Base-by-base conservation (phyloP, 1,140 invertebrate species). In the Meloidogyne chitwoodi region DNA sequence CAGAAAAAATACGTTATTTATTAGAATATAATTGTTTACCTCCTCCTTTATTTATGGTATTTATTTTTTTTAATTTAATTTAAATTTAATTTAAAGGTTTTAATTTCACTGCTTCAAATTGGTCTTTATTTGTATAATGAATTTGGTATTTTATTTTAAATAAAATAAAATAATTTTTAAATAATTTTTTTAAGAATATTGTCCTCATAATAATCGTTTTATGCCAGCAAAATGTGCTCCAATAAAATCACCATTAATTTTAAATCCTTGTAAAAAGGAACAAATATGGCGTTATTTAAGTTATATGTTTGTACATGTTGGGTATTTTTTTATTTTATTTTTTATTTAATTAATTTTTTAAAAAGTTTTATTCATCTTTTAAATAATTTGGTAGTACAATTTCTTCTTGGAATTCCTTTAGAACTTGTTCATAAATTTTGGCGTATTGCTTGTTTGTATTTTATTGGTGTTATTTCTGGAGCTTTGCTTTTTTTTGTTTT, bases 281-380 rank as follows among this genome's bases (percentile, higher is more conserved):
- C 92, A 99, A 89, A 92, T 91, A 0, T 98, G 94, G 94, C 90
- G 96, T 81, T 98, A 92, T 87, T 67, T 97, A 11, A 93, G 93
- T 1, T 98, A 98, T 87, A 96, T 73, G 71, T 73, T 73, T 22
- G 71, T 73, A 4, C 71, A 73, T 64, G 71, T 73, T 64, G 71
- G 71, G 71, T 73, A 22, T 31, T 83, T 44, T 14, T 27, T 12
- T 48, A 48, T 24, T 26, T 16, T 56, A 3, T 4, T 22, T 34
- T 19, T 11, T 34, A 1, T 75, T 63, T n/a, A n/a, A n/a, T n/a
- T n/a, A n/a, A n/a, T n/a, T 38, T 12, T 73, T 19, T 24, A 61
- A 27, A 16, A 0, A 80, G 79, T 19, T 82, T 79, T 62, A 63
- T 77, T 14, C 95, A 98, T 87, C 89, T 98, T n/a, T 88, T 93